Evolutionary conservation across 2,113 vertebrate species (phyloP), one percentile per base, ranked within the genome.

Genomic region (Pelodiscus sinensis): DNA sequence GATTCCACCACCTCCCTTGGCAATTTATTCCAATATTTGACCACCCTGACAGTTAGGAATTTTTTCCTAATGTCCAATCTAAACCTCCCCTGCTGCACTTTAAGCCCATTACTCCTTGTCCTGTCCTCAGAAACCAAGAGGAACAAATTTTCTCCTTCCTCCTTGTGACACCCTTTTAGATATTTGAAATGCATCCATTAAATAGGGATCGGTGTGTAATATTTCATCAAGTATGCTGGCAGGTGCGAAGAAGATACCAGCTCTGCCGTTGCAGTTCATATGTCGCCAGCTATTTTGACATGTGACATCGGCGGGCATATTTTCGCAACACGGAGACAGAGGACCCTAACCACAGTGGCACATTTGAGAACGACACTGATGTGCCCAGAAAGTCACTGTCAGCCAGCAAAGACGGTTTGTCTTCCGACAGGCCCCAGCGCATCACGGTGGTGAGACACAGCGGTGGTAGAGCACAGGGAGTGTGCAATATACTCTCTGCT

Each of bases 251-350:
- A 92, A 92, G 60, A 94, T 29, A 56, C 87, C 56, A 81, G 87
- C 84, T 54, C 55, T 92, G 79, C 90, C 18, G 2, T 87, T 4
- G 15, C 52, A 94, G 89, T 94, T 95, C 86, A 83, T 93, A 94
- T 96, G 86, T 96, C 90, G 90, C 35, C 75, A 56, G 60, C 31
- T 91, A 93, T 96, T 96, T 90, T 96, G 94, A 95, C 82, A 90
- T 85, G 68, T 90, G 92, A 90, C 54, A 90, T 58, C 88, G 92
- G 50, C 68, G 9, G 94, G 80, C 27, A 79, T 35, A 90, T 88
- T 95, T 96, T 92, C 96, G 79, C 65, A 87, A 82, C 9, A 29
- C n/a, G 5, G 21, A 88, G 21, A 54, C 29, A 79, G 88, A 92
- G 85, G 87, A 24, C 85, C 56, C 84, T 88, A 84, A 86, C 81